Evolutionary conservation across 2,888 invertebrate species (phyloP), one percentile per base, ranked within the genome.

Genomic region (Heliconius hortense): DNA sequence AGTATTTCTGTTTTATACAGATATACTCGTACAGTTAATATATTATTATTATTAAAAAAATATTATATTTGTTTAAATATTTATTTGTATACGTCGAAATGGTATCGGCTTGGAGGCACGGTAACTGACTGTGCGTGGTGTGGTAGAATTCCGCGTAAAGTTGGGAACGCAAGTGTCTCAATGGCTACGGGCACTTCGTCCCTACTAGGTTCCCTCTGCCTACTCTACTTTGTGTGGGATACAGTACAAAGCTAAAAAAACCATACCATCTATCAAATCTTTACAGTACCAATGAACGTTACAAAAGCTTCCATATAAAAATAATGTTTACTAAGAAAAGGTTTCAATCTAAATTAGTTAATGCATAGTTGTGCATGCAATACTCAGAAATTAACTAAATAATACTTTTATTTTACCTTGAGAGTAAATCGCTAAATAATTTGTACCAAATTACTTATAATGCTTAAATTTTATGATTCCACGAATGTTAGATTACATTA

Each of bases 381-480:
- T 69, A 56, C n/a, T 31, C 35, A 35, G 56, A 56, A 69, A 53
- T 10, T 53, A 21, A 18, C 21, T 48, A 48, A 48, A 48, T 60
- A 26, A 26, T 2, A 4, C 4, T 26, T 15, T 15, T 11, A 15
- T 18, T 26, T 26, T 26, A 31, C 18, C n/a, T 53, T 2, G n/a
- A 53, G 53, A 53, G 53, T 7, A 35, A 68, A 69, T 69, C 4
- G n/a, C 13, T 56, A 31, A 53, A n/a, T 28, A 69, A 56, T 69
- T 56, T 13, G 31, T 69, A 69, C 8, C 15, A 31, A 69, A 69
- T 69, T 56, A 53, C 5, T 31, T 69, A 3, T 15, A 69, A 69
- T 35, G n/a, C 8, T 69, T 24, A 48, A n/a, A 3, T 35, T n/a
- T 69, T 56, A 24, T 35, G 8, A 13, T 69, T 69, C 69, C 24